Conservation (phyloP, 2,797 vertebrate species). For the Falco columbarius region DNA sequence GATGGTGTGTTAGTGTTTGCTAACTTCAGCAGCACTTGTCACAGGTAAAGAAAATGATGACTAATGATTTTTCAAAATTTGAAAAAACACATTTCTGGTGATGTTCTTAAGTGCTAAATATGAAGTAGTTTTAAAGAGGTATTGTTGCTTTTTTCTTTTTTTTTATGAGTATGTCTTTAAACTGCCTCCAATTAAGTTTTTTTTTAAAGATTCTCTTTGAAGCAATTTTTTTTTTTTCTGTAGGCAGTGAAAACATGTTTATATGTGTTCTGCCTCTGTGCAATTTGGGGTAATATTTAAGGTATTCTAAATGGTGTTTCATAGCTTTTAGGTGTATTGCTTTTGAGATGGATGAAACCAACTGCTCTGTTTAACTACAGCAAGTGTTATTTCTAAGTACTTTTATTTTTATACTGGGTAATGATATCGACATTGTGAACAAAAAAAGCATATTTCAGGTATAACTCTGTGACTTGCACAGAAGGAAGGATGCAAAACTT, state of each 20-base stretch:
- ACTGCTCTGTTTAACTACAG: neutral
- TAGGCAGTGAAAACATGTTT: neutral
- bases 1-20: neutral
- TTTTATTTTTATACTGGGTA: neutral
- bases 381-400: neutral
- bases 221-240: neutral
- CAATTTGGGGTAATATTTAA: neutral
- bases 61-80: neutral
- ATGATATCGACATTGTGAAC: neutral
- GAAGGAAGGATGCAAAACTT: neutral
- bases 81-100: rapidly evolving
- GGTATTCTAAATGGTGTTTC: neutral
- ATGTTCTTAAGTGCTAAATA: neutral
- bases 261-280: neutral
- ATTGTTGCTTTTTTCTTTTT: neutral
- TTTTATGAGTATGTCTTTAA: neutral
- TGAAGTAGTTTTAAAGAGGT: neutral
- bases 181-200: neutral
- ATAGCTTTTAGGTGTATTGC: neutral
- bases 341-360: neutral
- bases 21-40: neutral
- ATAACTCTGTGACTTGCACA: neutral
- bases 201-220: neutral
- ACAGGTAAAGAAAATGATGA: rapidly evolving
- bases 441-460: neutral